Evolutionary conservation across 2,113 vertebrate species (phyloP).

Genomic region (Ramphastos sulfuratus): DNA sequence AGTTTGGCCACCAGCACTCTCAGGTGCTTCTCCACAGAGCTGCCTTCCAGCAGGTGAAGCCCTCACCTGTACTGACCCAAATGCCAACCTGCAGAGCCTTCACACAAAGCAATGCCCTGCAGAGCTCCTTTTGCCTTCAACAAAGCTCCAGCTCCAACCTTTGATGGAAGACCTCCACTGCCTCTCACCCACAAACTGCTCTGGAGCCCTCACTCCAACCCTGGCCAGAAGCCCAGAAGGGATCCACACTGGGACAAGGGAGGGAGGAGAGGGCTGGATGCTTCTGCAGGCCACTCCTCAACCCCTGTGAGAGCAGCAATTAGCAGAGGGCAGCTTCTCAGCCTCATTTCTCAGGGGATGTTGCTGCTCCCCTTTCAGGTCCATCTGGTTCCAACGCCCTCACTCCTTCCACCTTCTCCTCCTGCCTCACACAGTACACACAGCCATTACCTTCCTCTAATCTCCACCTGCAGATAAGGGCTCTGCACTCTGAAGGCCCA

Average conservation of each 20-base stretch:
- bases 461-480: background rate
- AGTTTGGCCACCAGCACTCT: too few species aligned
- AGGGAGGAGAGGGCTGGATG: background rate
- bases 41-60: too few species aligned
- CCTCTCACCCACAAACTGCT: too few species aligned
- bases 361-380: background rate
- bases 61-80: too few species aligned
- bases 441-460: background rate
- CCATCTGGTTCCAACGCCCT: background rate
- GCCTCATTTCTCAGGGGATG: background rate
- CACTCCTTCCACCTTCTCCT: background rate
- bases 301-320: background rate
- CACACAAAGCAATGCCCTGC: too few species aligned
- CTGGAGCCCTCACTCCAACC: too few species aligned
- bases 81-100: too few species aligned
- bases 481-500: background rate
- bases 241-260: background rate
- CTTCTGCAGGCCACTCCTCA: background rate
- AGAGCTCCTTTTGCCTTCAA: too few species aligned
- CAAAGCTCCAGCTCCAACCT: too few species aligned
- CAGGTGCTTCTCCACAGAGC: too few species aligned
- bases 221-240: background rate
- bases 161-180: too few species aligned
- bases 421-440: background rate
- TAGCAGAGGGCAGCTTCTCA: background rate